These are phyloP conservation scores for Chascanopsetta lugubris DNA, from an alignment of 2,113 vertebrate species.

Conservation along the genomic window DNA sequence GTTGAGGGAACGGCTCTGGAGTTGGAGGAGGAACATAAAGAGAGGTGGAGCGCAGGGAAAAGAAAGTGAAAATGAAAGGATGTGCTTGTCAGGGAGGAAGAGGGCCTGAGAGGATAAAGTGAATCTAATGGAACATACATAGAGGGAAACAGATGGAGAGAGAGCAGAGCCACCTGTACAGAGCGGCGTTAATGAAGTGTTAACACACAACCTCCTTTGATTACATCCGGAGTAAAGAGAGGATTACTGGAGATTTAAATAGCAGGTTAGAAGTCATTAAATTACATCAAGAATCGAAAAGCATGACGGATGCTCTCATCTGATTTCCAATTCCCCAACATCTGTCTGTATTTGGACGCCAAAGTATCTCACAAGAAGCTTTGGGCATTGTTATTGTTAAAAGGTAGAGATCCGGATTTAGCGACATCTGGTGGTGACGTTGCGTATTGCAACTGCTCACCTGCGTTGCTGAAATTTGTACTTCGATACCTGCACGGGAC, in stretches of 20 bases:
- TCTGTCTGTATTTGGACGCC: no score
- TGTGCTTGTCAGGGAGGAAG: constrained; percentile 21
- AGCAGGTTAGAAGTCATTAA: not conserved
- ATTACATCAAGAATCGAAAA: not conserved
- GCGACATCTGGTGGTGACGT: no score
- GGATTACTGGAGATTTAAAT: constrained; percentile 32
- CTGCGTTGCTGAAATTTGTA: no score
- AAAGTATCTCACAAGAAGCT: no score
- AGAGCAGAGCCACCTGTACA: constrained; percentile 5
- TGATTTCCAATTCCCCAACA: no score
- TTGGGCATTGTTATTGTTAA: no score
- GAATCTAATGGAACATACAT: constrained; percentile 20
- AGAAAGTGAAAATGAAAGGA: constrained; percentile 15
- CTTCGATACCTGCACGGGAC: no score
- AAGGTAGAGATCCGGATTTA: no score
- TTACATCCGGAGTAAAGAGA: constrained; percentile 3
- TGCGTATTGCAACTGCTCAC: no score
- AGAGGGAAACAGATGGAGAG: not conserved
- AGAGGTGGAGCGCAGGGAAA: constrained; percentile 23
- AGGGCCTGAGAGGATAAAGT: constrained; percentile 14
- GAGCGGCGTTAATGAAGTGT: constrained; percentile 3
- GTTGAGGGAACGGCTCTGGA: constrained; percentile 36
- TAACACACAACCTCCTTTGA: constrained; percentile 28
- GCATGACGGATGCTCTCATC: no score
- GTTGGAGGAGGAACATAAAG: constrained; percentile 37